Conservation (phyloP, 2,113 vertebrate species). For the Ailuropoda melanoleuca region DNA sequence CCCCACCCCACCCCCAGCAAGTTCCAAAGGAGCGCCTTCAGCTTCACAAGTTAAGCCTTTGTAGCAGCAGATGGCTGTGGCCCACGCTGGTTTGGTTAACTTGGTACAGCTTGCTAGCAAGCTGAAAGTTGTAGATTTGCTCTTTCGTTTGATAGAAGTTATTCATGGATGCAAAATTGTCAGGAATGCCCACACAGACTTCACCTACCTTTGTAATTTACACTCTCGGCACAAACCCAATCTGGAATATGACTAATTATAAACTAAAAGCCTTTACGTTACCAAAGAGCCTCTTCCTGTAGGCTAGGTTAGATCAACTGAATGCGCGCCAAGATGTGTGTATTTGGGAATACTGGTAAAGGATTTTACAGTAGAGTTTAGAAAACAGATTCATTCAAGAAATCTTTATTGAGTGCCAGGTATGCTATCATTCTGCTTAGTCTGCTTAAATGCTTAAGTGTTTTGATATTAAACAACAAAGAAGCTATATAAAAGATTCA, state of each 20-base stretch:
- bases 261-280: neutral
- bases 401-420: neutral
- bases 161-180: neutral
- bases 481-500: neutral
- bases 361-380: neutral
- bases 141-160: neutral
- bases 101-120: neutral
- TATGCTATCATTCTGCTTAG: neutral
- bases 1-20: neutral
- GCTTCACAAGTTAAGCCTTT: neutral
- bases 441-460: neutral
- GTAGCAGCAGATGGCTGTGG: neutral
- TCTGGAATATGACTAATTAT: neutral
- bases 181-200: conserved; percentile 9
- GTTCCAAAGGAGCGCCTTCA: neutral
- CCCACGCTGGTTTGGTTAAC: neutral
- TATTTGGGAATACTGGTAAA: neutral
- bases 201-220: conserved; percentile 25
- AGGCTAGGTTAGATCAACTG: neutral
- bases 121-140: neutral
- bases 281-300: neutral
- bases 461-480: neutral
- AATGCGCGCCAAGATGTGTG: neutral
- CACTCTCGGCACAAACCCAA: neutral
- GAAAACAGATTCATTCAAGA: neutral